phyloP scores from a whole-genome alignment of 2,888 invertebrate species.

The Agrenia bidenticulata region DNA sequence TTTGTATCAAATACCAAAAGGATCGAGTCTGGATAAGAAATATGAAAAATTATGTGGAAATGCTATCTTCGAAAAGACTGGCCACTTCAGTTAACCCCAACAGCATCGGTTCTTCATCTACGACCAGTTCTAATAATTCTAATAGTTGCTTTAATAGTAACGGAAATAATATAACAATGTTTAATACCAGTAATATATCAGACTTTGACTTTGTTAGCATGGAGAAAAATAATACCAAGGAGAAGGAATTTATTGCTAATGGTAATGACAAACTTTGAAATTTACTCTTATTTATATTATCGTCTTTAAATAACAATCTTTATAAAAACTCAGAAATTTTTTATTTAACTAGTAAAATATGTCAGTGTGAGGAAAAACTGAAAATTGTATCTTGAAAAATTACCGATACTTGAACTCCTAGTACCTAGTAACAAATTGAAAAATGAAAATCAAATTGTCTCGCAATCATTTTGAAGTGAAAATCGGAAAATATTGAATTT shows the following conservation, averaged over 20 bases:
- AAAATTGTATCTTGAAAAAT: too few species aligned
- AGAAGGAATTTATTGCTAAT: conserved; percentile 19
- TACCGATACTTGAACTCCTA: too few species aligned
- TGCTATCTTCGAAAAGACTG: conserved; percentile 50
- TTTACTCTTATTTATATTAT: neutral
- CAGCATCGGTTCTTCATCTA: neutral
- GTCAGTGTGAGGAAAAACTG: neutral
- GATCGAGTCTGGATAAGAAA: neutral
- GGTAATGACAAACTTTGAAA: conserved; percentile 5
- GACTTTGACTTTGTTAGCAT: conserved; percentile 22
- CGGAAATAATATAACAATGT: conserved; percentile 19
- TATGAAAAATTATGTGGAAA: conserved; percentile 49
- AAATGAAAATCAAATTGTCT: too few species aligned
- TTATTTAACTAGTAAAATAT: neutral
- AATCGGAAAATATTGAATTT: too few species aligned
- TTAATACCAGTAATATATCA: conserved; percentile 13
- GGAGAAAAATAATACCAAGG: conserved; percentile 13
- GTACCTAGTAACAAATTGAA: too few species aligned
- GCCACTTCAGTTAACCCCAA: conserved; percentile 19
- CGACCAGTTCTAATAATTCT: conserved; percentile 3
- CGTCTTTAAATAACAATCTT: too few species aligned
- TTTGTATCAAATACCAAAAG: too few species aligned
- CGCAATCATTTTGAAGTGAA: too few species aligned
- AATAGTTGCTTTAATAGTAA: conserved; percentile 11
- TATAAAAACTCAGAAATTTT: too few species aligned